Evolutionary conservation across 2,113 vertebrate genomes (phyloP), one percentile per base, ranked within the genome.

Genomic region (Chaetura pelagica): DNA sequence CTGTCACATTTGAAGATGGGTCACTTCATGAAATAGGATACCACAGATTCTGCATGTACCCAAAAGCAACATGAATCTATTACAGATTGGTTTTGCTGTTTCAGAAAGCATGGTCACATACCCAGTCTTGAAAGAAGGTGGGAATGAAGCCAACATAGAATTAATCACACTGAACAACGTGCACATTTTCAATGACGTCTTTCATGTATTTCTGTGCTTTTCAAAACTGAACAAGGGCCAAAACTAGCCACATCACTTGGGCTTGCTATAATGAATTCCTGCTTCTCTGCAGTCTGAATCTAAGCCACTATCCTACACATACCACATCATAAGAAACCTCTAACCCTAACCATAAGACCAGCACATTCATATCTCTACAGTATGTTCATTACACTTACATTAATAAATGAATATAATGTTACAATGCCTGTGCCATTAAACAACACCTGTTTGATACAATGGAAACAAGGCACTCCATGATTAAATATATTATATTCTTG

Each of bases 141-240:
- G 96, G 81, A 96, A 71, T 12, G 5, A 59, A 89, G 88, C 87
- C 90, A 95, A 21, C 0, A 0, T 89, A 78, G 88, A 93, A 90
- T 92, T 96, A 96, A 96, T 84, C 90, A 89, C 89, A 92, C 30
- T 93, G 78, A 95, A 84, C 87, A 96, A 88, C 83, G 90, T 92
- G 77, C 80, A 93, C 72, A 79, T 95, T 88, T 92, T 84, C 85
- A 79, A 29, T 80, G 44, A 85, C 83, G 57, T 42, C 80, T 94
- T 91, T 80, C 52, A 85, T 71, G 79, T 93, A 54, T 82, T 82
- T 88, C 69, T 78, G 12, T 40, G 59, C 68, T 73, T 84, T 82
- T 74, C 64, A 79, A 89, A 93, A 61, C 15, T 51, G 64, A 96
- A 87, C 26, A 61, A 71, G 69, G 30, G 80, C 94, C 88, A 80